Base-by-base conservation (phyloP, 2,797 vertebrate species). In the Apodemus agrarius region DNA sequence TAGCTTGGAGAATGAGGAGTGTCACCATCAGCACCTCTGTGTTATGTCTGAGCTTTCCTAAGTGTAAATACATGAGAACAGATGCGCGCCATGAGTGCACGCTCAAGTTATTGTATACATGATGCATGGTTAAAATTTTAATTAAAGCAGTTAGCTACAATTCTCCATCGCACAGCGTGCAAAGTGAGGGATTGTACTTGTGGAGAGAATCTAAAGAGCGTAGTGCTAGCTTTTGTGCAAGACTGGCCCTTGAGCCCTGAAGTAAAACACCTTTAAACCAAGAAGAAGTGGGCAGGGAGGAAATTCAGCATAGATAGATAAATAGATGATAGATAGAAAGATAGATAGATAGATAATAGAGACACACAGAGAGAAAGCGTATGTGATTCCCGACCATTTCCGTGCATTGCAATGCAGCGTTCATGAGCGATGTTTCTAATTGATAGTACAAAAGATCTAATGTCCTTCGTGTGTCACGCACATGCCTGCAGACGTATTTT, bases 141-240 rank as follows among this genome's bases (percentile, higher is more conserved):
- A 96, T 96, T 90, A 95, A 95, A 96, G 83, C 92, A 81, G 86
- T 91, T 94, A 96, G 83, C 92, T 90, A 40, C 37, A 86, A 82
- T 78, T 96, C 89, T 84, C 54, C 84, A 37, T 89, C 93, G 74
- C 67, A 46, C 76, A 76, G 69, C 61, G 90, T 0, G 67, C 76
- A 87, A 95, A 85, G 94, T 85, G 93, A 96, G 74, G 93, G 94
- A 96, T 96, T 95, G 94, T 7, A 82, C 83, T 90, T 93, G 79
- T 92, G 84, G 78, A 90, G 92, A 94, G 76, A 82, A n/a, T 65
- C 54, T n/a, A 61, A 65, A 46, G 81, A 90, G 61, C 34, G 19
- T 0, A 85, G 52, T 29, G 2, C 72, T 63, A 63, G 87, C 78
- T 82, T 81, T 89, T 37, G n/a, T 52, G 31, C 61, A 61, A 87